Percentiles rank a stretch among this genome's conserved stretches.
These are phyloP conservation scores for Xylocopa sonorina DNA, from an alignment of 1,140 invertebrate genomes.

Conservation along the genomic window DNA sequence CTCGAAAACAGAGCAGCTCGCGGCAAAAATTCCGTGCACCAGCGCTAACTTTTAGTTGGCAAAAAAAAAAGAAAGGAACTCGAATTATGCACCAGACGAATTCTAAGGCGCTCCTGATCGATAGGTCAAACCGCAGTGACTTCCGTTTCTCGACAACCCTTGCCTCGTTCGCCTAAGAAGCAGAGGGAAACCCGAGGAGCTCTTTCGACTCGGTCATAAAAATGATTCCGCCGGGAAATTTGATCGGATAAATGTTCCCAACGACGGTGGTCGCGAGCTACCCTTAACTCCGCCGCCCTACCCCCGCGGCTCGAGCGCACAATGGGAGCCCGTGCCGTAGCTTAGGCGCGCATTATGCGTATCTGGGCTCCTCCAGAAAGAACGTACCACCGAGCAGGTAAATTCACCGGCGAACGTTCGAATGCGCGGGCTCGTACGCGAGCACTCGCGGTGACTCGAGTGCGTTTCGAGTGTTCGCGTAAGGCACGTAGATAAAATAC, in stretches of 20 bases:
- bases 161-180: background rate
- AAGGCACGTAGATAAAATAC: constrained; percentile 74
- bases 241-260: constrained; percentile 52
- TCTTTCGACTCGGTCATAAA: background rate
- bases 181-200: background rate
- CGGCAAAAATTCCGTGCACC: too few species aligned
- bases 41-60: too few species aligned
- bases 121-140: background rate
- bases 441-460: constrained; percentile 63
- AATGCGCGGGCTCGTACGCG: constrained; percentile 61
- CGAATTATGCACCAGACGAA: too few species aligned
- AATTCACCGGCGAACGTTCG: constrained; percentile 61
- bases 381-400: constrained; percentile 55
- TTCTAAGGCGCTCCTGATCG: background rate
- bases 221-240: constrained; percentile 21
- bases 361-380: constrained; percentile 40
- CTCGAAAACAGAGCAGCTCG: too few species aligned
- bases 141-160: background rate
- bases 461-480: constrained; percentile 70
- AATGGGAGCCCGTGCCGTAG: constrained; percentile 15
- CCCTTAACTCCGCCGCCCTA: constrained; percentile 32
- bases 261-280: constrained; percentile 22
- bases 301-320: background rate
- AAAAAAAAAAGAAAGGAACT: too few species aligned
- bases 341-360: constrained; percentile 54